Conservation (phyloP, 2,888 invertebrate genomes). For the Orchesella flavescens region DNA sequence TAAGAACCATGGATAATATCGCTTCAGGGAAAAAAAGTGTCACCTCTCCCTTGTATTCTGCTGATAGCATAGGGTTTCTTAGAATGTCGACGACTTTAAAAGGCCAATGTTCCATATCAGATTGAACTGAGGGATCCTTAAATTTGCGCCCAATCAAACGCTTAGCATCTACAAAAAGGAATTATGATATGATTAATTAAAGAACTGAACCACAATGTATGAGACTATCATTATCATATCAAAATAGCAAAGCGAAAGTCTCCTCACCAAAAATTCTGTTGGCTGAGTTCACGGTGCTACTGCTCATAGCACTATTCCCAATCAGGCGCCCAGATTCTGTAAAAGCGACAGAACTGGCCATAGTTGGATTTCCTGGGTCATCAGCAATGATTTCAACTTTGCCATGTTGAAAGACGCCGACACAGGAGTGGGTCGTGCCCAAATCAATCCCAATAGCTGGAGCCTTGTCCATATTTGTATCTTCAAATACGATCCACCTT, state of each 20-base stretch:
- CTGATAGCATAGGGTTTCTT: slow-evolving; percentile 74
- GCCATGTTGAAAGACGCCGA: slow-evolving; percentile 86
- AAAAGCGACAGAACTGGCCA: slow-evolving; percentile 89
- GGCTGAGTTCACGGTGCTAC: slow-evolving; percentile 89
- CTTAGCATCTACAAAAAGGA: slow-evolving; percentile 85
- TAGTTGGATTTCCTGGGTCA: slow-evolving; percentile 87
- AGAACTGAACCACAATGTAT: background rate
- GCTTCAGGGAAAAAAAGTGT: slow-evolving; percentile 80
- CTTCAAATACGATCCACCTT: no score
- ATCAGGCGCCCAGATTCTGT: slow-evolving; percentile 88
- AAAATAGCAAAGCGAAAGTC: no score
- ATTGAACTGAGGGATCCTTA: slow-evolving; percentile 90
- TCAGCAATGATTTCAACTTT: slow-evolving; percentile 89
- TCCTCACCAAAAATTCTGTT: slow-evolving; percentile 81
- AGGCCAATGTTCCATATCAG: slow-evolving; percentile 95
- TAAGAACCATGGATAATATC: slow-evolving; percentile 81
- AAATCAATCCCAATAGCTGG: slow-evolving; percentile 92
- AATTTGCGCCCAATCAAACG: slow-evolving; percentile 94
- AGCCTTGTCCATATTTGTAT: no score
- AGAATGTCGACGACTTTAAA: slow-evolving; percentile 88
- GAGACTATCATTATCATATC: background rate
- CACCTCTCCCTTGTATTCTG: slow-evolving; percentile 78
- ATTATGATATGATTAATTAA: background rate
- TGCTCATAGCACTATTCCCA: slow-evolving; percentile 90
- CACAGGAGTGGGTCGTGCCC: slow-evolving; percentile 90